These are phyloP conservation scores for Arctopsyche grandis DNA, from an alignment of 1,140 invertebrate genomes.

Conservation along the genomic window DNA sequence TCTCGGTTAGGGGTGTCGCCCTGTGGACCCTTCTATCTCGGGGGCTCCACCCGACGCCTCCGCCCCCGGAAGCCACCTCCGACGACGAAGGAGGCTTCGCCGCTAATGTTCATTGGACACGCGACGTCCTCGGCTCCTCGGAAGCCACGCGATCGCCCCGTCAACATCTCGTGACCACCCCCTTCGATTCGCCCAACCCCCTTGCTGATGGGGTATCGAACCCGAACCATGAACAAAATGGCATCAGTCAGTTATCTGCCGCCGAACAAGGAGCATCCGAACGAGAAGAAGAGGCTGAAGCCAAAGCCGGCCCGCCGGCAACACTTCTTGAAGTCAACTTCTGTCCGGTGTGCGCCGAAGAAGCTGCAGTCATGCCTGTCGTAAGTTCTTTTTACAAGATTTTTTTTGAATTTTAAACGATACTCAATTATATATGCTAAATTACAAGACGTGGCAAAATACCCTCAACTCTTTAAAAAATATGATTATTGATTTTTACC, in stretches of 20 bases:
- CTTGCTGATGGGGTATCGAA: slow-evolving; percentile 24
- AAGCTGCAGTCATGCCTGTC: slow-evolving; percentile 27
- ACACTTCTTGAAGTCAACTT: neutral
- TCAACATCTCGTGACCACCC: slow-evolving; percentile 37
- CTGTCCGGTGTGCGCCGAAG: neutral
- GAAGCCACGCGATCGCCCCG: slow-evolving; percentile 17
- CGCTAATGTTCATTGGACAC: slow-evolving; percentile 1
- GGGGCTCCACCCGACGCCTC: neutral
- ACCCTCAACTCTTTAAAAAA: too few relatives aligned
- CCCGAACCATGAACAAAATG: neutral
- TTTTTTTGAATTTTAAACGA: neutral
- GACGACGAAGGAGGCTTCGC: slow-evolving; percentile 46
- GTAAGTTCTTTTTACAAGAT: neutral
- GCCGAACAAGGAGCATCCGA: slow-evolving; percentile 37
- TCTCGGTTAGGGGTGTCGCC: slow-evolving; percentile 46
- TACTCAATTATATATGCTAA: too few relatives aligned
- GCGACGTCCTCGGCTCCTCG: slow-evolving; percentile 24
- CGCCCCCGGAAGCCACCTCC: neutral
- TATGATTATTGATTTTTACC: too few relatives aligned
- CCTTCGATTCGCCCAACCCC: neutral
- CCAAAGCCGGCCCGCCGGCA: neutral
- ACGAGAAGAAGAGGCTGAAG: slow-evolving; percentile 2
- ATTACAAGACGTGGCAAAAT: too few relatives aligned
- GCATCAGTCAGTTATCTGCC: slow-evolving; percentile 52
- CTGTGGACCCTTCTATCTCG: slow-evolving; percentile 47